Conservation (phyloP, 2,888 invertebrate species). For the Nomada ruficornis region DNA sequence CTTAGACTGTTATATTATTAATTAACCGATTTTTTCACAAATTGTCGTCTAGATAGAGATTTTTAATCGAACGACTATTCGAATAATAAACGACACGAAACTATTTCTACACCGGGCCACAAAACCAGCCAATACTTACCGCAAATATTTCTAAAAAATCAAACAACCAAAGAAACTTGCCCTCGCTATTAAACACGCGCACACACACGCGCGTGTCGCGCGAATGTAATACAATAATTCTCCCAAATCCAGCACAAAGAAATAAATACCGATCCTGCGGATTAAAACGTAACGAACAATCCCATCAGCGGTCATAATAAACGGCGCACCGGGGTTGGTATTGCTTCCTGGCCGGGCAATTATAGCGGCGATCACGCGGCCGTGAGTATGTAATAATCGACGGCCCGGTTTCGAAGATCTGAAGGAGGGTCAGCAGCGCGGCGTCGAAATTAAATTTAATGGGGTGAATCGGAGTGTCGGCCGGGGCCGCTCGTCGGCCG, state of each 20-base stretch:
- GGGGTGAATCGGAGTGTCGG: slow-evolving; percentile 80
- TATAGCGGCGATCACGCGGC: slow-evolving; percentile 53
- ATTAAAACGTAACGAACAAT: neutral
- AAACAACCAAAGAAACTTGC: too few species aligned
- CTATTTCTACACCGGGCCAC: too few species aligned
- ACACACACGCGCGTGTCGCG: too few species aligned
- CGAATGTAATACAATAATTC: too few species aligned
- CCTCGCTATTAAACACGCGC: too few species aligned
- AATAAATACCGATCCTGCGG: too few species aligned
- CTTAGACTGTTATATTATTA: neutral
- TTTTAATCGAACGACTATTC: neutral
- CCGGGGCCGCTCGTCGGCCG: slow-evolving; percentile 51
- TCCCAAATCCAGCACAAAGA: too few species aligned
- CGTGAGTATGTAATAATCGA: slow-evolving; percentile 60
- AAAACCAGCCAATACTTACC: too few species aligned
- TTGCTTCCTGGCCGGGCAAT: slow-evolving; percentile 50
- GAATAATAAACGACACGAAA: neutral
- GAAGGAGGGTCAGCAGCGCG: slow-evolving; percentile 38
- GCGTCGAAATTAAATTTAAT: slow-evolving; percentile 81
- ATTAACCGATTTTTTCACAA: neutral
- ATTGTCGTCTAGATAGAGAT: neutral
- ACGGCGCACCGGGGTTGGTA: slow-evolving; percentile 28
- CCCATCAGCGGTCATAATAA: slow-evolving; percentile 17
- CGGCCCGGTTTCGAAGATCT: slow-evolving; percentile 62
- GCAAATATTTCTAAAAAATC: too few species aligned